Evolutionary conservation across 1,140 invertebrate genomes (phyloP).

Genomic region (Drosophila athabasca): DNA sequence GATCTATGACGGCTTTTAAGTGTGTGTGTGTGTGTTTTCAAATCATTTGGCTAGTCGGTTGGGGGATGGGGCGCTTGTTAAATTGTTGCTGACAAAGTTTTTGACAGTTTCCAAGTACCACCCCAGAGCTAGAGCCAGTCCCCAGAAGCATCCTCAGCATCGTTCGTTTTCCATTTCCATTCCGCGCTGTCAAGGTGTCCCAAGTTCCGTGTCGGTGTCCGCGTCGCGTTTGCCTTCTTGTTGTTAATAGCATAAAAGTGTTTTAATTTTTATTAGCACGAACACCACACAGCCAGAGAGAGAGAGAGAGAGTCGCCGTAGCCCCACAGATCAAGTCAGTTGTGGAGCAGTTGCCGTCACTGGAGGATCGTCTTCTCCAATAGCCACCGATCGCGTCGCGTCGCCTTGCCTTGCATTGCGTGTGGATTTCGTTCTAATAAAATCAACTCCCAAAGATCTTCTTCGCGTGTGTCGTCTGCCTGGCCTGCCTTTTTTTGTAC

Average conservation of each 20-base stretch:
- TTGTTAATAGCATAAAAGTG: conserved; percentile 79
- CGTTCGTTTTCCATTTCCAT: conserved; percentile 32
- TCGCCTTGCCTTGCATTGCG: conserved; percentile 26
- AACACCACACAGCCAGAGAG: conserved; percentile 39
- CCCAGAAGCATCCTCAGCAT: conserved; percentile 29
- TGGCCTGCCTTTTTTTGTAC: conserved; percentile 19
- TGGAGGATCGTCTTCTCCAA: conserved; percentile 50
- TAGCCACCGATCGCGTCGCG: too few species aligned
- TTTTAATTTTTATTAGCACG: conserved; percentile 81
- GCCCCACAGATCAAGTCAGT: conserved; percentile 56
- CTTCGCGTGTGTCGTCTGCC: conserved; percentile 52
- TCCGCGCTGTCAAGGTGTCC: conserved; percentile 52
- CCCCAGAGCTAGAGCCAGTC: conserved; percentile 24
- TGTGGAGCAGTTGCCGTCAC: conserved; percentile 51
- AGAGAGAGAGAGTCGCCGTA: conserved; percentile 12
- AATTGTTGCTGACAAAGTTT: conserved; percentile 50
- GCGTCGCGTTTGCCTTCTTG: conserved; percentile 60
- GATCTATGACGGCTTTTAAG: conserved; percentile 51
- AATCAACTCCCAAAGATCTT: conserved; percentile 67
- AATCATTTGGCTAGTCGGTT: conserved; percentile 24
- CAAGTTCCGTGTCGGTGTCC: conserved; percentile 4
- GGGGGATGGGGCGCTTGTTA: conserved; percentile 7
- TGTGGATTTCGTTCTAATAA: conserved; percentile 64
- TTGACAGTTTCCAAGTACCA: conserved; percentile 36
- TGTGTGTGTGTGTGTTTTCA: conserved; percentile 16